Evolutionary conservation across 2,113 vertebrate genomes (phyloP), one percentile per base, ranked within the genome.

Genomic region (Silurus glanis): DNA sequence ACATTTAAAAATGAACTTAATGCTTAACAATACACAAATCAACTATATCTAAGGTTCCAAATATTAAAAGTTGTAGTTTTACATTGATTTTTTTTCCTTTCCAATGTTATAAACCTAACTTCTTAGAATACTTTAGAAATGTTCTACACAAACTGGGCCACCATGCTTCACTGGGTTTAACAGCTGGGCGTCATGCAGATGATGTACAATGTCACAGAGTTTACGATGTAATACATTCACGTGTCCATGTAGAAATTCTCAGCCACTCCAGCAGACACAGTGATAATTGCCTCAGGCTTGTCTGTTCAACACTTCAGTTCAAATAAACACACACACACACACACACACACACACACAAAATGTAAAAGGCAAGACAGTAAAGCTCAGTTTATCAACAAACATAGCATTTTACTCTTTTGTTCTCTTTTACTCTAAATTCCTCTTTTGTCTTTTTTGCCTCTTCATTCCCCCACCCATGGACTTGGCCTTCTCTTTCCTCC

Each of bases 401-500:
- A 79, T 56, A 37, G 5, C 56, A 13, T 23, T 47, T 55, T 21
- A 53, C 23, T 45, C 0, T 28, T 67, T 14, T 53, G 37, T 19
- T 83, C 5, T 7, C 21, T 49, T n/a, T 56, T 62, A 9, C 56
- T 76, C n/a, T 47, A 12, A 66, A 59, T 59, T 59, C 21, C 78
- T 45, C 78, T 58, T 83, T 74, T 37, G 47, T 61, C 45, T 71
- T 28, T 80, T 71, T 47, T 80, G 9, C 49, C 21, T 56, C 71
- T 58, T 62, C 62, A 80, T 66, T 85, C 49, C 56, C 51, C 23
- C 69, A 25, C 21, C 51, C 74, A 55, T 85, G 45, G 47, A 45
- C 61, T 85, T 58, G 37, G 59, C 58, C 64, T n/a, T 80, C 62
- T 67, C 25, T 28, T 69, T 25, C 51, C 80, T 82, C 82, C 49